Evolutionary conservation across 2,113 vertebrate genomes (phyloP).

Genomic region (Muntiacus muntjak): DNA sequence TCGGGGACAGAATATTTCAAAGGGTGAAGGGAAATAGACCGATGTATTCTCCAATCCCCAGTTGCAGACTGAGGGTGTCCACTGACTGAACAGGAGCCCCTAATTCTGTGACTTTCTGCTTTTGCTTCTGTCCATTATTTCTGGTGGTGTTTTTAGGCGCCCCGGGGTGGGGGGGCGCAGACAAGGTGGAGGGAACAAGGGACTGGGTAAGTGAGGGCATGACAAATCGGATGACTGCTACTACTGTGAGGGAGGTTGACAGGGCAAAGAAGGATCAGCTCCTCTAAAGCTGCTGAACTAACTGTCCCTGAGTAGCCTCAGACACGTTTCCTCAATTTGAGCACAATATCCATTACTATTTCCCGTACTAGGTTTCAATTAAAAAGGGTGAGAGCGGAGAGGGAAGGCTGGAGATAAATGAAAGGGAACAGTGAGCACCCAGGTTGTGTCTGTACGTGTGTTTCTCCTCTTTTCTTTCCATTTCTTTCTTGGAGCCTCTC

Average conservation of each 20-base stretch:
- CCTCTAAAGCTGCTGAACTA: conserved; percentile 82
- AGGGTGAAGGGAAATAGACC: not conserved
- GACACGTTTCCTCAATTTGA: conserved; percentile 81
- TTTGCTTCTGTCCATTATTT: not conserved
- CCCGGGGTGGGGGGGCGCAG: not conserved
- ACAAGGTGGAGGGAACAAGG: conserved; percentile 24
- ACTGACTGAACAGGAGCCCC: not conserved
- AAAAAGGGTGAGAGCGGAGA: conserved; percentile 51
- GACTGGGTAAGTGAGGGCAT: conserved; percentile 26
- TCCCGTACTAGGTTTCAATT: conserved; percentile 80
- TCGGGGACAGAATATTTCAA: not conserved
- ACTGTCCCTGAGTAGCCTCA: conserved; percentile 71
- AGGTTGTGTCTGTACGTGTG: not conserved
- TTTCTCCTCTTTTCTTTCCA: not conserved
- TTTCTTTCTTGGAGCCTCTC: not conserved
- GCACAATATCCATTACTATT: conserved; percentile 80
- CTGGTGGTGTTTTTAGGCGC: not conserved
- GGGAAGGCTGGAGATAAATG: conserved; percentile 32
- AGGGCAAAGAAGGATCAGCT: conserved; percentile 76
- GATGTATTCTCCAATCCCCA: not conserved
- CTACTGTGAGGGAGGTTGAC: conserved; percentile 79
- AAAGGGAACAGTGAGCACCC: not conserved
- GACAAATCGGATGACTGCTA: conserved; percentile 66
- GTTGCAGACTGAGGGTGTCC: not conserved
- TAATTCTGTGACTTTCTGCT: not conserved